A percentile compares a stretch with the other conserved stretches of the same genome.
Conservation (phyloP, 2,888 invertebrate species). For the Cephus spinipes region DNA sequence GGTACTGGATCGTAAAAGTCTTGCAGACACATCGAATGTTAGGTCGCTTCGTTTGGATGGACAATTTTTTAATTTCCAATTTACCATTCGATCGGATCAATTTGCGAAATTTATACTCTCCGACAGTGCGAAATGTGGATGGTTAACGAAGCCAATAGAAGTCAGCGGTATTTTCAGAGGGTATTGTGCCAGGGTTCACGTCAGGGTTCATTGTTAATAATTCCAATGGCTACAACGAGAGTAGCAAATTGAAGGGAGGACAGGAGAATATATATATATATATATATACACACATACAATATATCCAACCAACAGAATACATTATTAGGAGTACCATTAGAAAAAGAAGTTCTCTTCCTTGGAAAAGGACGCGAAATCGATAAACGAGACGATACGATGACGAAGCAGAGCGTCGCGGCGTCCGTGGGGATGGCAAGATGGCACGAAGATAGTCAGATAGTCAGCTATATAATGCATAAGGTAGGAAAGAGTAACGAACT, state of each 20-base stretch:
- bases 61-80: constrained; percentile 23
- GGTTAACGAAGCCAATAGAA: constrained; percentile 6
- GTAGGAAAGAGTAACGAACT: constrained; percentile 65
- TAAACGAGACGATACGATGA: constrained; percentile 6
- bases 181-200: neutral
- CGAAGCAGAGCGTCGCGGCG: constrained; percentile 6
- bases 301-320: neutral
- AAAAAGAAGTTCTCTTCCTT: neutral
- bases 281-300: too few species aligned
- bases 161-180: neutral
- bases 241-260: neutral
- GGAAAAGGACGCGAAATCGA: neutral
- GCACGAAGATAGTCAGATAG: constrained; percentile 25
- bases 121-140: neutral
- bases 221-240: neutral
- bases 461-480: constrained; percentile 54
- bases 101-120: constrained; percentile 45
- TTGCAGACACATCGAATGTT: neutral
- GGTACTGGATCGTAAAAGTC: neutral
- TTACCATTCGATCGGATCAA: constrained; percentile 46
- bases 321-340: neutral
- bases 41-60: neutral
- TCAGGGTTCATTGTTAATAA: neutral
- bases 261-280: neutral
- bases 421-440: constrained; percentile 3